A percentile compares a stretch with the other conserved stretches of the same genome.
These are phyloP conservation scores for Drosophila oshimai DNA, from an alignment of 1,140 invertebrate genomes.

Conservation along the genomic window DNA sequence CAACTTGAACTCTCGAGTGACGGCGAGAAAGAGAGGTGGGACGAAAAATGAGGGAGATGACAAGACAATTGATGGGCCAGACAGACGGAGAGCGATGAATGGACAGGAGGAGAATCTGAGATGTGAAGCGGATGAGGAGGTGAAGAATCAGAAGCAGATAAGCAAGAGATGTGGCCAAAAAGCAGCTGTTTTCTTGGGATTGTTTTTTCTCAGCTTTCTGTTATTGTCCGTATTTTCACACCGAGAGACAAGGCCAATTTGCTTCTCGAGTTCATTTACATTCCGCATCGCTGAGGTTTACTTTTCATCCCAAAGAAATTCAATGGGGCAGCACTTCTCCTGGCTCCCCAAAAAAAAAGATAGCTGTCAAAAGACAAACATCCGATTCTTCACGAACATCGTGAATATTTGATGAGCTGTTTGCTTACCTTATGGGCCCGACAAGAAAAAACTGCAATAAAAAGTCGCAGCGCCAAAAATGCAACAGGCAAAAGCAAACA, in stretches of 20 bases:
- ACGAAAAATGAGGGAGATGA: slow-evolving; percentile 47
- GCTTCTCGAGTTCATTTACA: slow-evolving; percentile 50
- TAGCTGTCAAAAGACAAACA: slow-evolving; percentile 34
- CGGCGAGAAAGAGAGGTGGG: slow-evolving; percentile 7
- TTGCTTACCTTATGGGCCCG: slow-evolving; percentile 33
- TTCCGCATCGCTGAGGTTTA: slow-evolving; percentile 26
- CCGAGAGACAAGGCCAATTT: slow-evolving; percentile 48
- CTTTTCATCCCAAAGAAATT: slow-evolving; percentile 23
- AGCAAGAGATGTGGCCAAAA: slow-evolving; percentile 49
- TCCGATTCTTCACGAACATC: slow-evolving; percentile 26
- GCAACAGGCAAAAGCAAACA: slow-evolving; percentile 42
- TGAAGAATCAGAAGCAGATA: slow-evolving; percentile 16
- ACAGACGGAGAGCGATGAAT: slow-evolving; percentile 47
- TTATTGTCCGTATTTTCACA: slow-evolving; percentile 38
- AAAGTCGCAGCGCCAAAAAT: slow-evolving; percentile 19
- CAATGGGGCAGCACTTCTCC: slow-evolving; percentile 8
- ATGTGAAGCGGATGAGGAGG: neutral
- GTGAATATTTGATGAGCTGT: slow-evolving; percentile 46
- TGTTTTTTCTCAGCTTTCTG: slow-evolving; percentile 28
- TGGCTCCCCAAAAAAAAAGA: neutral
- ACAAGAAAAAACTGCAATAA: slow-evolving; percentile 18
- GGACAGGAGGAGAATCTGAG: slow-evolving; percentile 1
- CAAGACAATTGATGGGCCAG: slow-evolving; percentile 76
- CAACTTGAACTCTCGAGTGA: slow-evolving; percentile 66
- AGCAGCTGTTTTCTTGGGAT: slow-evolving; percentile 41